Percentiles rank a stretch among this genome's conserved stretches.
phyloP scores from a whole-genome alignment of 2,113 vertebrate species.

The Pampusana beccarii region DNA sequence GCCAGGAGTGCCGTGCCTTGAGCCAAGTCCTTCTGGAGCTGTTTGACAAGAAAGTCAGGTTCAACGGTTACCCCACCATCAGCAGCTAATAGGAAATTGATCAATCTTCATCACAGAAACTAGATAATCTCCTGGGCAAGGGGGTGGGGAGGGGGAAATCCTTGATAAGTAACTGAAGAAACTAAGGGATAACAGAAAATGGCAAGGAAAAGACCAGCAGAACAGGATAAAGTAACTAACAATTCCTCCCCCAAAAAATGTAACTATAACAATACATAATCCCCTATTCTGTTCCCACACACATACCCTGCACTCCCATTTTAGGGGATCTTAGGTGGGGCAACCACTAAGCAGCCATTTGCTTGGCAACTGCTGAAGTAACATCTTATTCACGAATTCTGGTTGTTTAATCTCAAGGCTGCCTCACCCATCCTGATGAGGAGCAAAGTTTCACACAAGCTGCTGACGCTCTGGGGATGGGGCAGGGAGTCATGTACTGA shows the following conservation, averaged over 20 bases:
- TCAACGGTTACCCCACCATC: neutral
- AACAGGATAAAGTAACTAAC: neutral
- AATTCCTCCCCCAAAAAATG: neutral
- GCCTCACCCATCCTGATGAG: neutral
- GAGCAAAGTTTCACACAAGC: neutral
- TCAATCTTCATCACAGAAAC: too few relatives aligned
- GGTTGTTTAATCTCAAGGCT: neutral
- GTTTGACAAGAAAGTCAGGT: neutral
- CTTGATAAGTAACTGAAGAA: neutral
- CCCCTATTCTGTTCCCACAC: neutral
- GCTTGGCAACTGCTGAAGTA: neutral
- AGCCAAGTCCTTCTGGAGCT: neutral
- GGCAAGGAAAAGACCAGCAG: neutral
- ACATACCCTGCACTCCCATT: neutral
- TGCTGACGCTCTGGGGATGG: neutral
- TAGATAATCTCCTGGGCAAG: too few relatives aligned
- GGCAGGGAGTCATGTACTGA: neutral
- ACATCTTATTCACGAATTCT: neutral
- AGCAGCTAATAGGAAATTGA: neutral
- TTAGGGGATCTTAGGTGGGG: neutral
- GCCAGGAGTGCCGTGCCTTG: neutral
- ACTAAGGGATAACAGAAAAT: neutral
- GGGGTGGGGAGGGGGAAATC: too few relatives aligned
- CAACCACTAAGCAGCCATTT: neutral
- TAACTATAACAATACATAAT: neutral